A percentile compares a stretch with the other conserved stretches of the same genome.
These are phyloP conservation scores for Xenentodon cancila DNA, from an alignment of 2,797 vertebrate species.

Conservation along the genomic window DNA sequence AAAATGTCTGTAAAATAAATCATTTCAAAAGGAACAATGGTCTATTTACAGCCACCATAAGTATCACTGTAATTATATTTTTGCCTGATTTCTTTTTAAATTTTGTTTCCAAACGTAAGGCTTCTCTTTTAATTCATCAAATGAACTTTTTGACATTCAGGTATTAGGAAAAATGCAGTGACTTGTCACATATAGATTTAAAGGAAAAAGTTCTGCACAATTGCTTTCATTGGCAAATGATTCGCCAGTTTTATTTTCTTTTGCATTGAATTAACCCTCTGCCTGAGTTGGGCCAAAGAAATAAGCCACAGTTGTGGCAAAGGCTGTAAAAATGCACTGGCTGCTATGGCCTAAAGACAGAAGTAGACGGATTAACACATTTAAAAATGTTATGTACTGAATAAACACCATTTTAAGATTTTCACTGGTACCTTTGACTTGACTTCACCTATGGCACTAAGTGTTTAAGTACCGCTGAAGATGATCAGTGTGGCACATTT, in stretches of 20 bases:
- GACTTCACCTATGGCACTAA: no score
- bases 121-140: conserved; percentile 41
- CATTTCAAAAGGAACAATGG: conserved; percentile 46
- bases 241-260: conserved; percentile 31
- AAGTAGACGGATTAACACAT: conserved; percentile 36
- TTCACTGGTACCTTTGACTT: not conserved
- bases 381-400: conserved; percentile 27
- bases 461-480: no score
- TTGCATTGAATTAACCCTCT: conserved; percentile 48
- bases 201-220: conserved; percentile 37
- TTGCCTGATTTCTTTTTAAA: conserved; percentile 36
- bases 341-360: conserved; percentile 19
- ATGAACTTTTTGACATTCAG: conserved; percentile 39
- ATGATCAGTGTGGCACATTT: not conserved
- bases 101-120: conserved; percentile 45
- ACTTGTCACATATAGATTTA: conserved; percentile 25
- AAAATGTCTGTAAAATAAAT: conserved; percentile 44
- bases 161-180: conserved; percentile 44
- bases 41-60: conserved; percentile 51
- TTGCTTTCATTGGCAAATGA: conserved; percentile 49
- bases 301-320: conserved; percentile 49
- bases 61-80: conserved; percentile 40
- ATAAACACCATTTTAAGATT: conserved; percentile 9
- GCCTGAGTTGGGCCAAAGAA: conserved; percentile 41
- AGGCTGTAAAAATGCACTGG: conserved; percentile 56